Evolutionary conservation across 2,113 vertebrate genomes (phyloP), one percentile per base, ranked within the genome.

Genomic region (Platichthys flesus): DNA sequence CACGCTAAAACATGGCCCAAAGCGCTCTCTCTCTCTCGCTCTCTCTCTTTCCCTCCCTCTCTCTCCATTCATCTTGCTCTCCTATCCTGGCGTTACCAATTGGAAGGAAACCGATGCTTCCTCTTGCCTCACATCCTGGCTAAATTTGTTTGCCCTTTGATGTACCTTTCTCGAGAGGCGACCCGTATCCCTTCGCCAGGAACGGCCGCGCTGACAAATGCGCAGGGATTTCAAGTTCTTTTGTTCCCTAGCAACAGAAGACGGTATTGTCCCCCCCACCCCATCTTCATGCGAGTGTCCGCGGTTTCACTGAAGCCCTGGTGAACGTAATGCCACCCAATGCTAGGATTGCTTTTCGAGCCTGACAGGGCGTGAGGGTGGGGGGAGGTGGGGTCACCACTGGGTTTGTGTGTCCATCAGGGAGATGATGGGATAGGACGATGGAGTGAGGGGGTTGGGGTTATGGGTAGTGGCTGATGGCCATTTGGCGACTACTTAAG

Each of bases 161-260:
- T 89, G 88, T 86, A 76, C 79, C 71, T 49, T 70, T 71, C 70
- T 72, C 28, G 20, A 78, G 49, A 62, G 68, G 72, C 62, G 51
- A 78, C 71, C 74, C 67, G 61, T 74, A 81, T 89, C 82, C 75
- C 62, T 35, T 71, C 2, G 51, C 72, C 8, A n/a, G 35, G 52
- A 82, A 79, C 5, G 28, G 31, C 58, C 24, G 3, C 35, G 35
- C 75, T 89, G 87, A 88, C 73, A 88, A 82, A 88, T 82, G 75
- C 69, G 23, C 62, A 59, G 8, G 60, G 79, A 84, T 74, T 83
- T 67, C 47, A 64, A 79, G 74, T 77, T 69, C 76, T 67, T 85
- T 87, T 86, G 84, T 90, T 88, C 58, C 84, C 84, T 89, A 88
- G 85, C 86, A 90, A 88, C 81, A 1, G 24, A 74, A 45, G 60